A percentile compares a stretch with the other conserved stretches of the same genome.
These are phyloP conservation scores for Trematomus bernacchii DNA, from an alignment of 2,797 vertebrate species.

Conservation along the genomic window DNA sequence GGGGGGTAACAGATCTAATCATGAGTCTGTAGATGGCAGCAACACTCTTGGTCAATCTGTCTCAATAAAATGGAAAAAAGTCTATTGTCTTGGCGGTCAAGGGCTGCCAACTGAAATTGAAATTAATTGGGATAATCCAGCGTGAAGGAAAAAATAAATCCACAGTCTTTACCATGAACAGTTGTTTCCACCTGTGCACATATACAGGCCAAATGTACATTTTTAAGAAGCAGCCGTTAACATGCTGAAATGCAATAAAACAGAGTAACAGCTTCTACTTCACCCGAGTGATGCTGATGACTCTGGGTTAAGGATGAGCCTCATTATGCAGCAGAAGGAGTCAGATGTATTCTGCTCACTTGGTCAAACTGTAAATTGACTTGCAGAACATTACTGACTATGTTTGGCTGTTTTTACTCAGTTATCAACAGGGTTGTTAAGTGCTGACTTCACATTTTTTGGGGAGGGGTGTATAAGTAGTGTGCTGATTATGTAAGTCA, in stretches of 20 bases:
- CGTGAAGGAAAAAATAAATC: slow-evolving; percentile 42
- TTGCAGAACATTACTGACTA: slow-evolving; percentile 52
- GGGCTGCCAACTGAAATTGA: slow-evolving; percentile 60
- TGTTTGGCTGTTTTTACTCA: slow-evolving; percentile 55
- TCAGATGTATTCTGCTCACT: slow-evolving; percentile 39
- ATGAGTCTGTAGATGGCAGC: slow-evolving; percentile 77
- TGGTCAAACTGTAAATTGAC: slow-evolving; percentile 40
- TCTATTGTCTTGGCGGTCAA: slow-evolving; percentile 65
- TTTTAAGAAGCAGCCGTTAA: neutral
- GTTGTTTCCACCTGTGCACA: slow-evolving; percentile 11
- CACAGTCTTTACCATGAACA: neutral
- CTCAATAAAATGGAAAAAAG: slow-evolving; percentile 55
- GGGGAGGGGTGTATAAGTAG: neutral
- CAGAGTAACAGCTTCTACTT: slow-evolving; percentile 17
- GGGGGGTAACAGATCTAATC: slow-evolving; percentile 57
- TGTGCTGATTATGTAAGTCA: slow-evolving; percentile 68
- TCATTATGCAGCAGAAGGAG: slow-evolving; percentile 31
- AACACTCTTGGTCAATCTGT: slow-evolving; percentile 68
- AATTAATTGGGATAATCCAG: slow-evolving; percentile 67
- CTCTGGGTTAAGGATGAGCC: slow-evolving; percentile 31
- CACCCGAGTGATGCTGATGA: slow-evolving; percentile 33
- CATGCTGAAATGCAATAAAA: slow-evolving; percentile 25
- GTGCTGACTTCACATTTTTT: slow-evolving; percentile 60
- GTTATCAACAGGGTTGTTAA: slow-evolving; percentile 57
- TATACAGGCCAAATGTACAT: neutral